A percentile compares a stretch with the other conserved stretches of the same genome.
Evolutionary conservation across 2,888 invertebrate species (phyloP).

Genomic region (Iphiclides podalirius): DNA sequence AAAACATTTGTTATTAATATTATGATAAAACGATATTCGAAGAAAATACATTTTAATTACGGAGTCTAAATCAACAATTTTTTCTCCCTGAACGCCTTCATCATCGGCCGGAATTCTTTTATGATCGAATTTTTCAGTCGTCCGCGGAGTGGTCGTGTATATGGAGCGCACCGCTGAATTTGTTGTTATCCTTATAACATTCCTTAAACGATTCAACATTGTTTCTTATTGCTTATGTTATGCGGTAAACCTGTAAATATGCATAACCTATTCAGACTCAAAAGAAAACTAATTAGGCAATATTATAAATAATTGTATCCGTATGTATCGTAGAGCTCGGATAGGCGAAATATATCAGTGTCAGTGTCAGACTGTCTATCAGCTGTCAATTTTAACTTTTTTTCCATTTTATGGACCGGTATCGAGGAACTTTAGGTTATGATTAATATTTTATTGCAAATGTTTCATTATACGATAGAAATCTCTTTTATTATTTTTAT

Average conservation of each 20-base stretch:
- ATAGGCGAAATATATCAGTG: too few species aligned
- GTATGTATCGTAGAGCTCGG: too few species aligned
- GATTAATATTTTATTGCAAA: too few species aligned
- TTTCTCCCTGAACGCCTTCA: constrained; percentile 90
- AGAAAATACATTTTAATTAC: constrained; percentile 75
- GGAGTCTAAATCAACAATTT: constrained; percentile 84
- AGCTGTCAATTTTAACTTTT: too few species aligned
- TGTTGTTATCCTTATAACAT: constrained; percentile 43
- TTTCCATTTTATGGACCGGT: too few species aligned
- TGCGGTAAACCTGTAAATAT: not conserved
- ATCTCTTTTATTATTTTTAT: too few species aligned
- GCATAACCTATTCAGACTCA: not conserved
- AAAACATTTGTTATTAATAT: too few species aligned
- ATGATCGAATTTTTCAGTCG: constrained; percentile 63
- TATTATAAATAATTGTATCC: too few species aligned
- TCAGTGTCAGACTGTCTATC: too few species aligned
- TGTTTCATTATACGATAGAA: too few species aligned
- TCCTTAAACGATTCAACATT: constrained; percentile 58
- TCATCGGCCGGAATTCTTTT: constrained; percentile 78
- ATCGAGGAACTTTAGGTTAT: too few species aligned
- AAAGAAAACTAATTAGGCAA: not conserved
- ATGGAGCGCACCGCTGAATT: constrained; percentile 46
- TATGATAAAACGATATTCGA: too few species aligned
- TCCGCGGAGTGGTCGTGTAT: constrained; percentile 49
- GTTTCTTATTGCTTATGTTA: constrained; percentile 18